A percentile compares a stretch with the other conserved stretches of the same genome.
phyloP scores from a whole-genome alignment of 2,888 invertebrate genomes.

The Arctia plantaginis region DNA sequence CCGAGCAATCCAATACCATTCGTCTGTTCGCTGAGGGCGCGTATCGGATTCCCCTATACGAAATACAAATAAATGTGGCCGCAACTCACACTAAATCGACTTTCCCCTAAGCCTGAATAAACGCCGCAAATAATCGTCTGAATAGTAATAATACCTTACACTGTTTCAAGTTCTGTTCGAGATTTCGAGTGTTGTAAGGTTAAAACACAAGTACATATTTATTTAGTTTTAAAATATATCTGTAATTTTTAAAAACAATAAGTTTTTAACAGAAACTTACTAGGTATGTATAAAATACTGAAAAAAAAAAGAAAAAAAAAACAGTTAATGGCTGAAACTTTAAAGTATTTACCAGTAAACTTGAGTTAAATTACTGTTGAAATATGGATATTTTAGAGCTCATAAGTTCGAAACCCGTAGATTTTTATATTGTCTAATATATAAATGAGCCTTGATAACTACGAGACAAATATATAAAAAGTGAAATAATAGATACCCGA shows the following conservation, averaged over 20 bases:
- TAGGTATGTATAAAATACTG: neutral
- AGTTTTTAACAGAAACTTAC: no score
- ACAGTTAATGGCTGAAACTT: neutral
- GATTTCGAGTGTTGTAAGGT: neutral
- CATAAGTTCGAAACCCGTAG: neutral
- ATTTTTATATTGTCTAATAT: neutral
- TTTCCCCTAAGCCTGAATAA: neutral
- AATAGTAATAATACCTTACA: neutral
- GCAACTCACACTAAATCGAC: slow-evolving; percentile 62
- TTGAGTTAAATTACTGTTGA: neutral
- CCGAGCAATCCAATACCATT: slow-evolving; percentile 69
- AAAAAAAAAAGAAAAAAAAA: neutral
- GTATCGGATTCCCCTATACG: slow-evolving; percentile 72
- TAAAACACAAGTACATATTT: neutral
- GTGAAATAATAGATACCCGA: neutral
- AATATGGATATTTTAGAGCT: neutral
- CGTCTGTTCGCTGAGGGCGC: slow-evolving; percentile 58
- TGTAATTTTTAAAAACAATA: neutral
- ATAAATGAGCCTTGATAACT: neutral
- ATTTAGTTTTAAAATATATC: neutral
- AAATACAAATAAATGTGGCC: slow-evolving; percentile 74
- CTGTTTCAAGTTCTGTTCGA: neutral
- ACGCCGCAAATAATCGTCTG: neutral
- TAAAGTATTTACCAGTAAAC: neutral
- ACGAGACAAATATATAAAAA: neutral